A percentile compares a stretch with the other conserved stretches of the same genome.
These are phyloP conservation scores for Trematomus bernacchii DNA, from an alignment of 2,797 vertebrate species.

Conservation along the genomic window DNA sequence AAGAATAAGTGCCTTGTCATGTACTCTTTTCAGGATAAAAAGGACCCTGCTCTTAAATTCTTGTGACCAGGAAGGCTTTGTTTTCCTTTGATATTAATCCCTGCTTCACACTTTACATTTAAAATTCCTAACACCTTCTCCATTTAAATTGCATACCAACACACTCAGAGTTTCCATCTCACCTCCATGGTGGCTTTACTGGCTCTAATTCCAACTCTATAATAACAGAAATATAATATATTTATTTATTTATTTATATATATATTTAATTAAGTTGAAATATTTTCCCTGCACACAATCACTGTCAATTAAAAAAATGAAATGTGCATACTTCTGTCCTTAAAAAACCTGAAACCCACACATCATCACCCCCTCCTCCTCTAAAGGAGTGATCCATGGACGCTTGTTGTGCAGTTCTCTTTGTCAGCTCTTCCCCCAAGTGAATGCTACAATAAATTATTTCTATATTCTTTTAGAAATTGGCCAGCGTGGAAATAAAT, in stretches of 20 bases:
- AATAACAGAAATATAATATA: background rate
- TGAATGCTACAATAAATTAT: background rate
- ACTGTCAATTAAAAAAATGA: background rate
- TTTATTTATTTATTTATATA: too few species aligned
- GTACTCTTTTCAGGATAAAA: background rate
- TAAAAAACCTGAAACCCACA: background rate
- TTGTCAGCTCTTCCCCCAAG: too few species aligned
- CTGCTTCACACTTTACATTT: background rate
- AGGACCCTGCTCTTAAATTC: background rate
- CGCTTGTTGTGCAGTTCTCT: too few species aligned
- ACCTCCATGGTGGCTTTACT: background rate
- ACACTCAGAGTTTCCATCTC: constrained; percentile 2
- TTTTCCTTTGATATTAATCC: background rate
- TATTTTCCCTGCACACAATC: background rate
- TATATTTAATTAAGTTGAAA: background rate
- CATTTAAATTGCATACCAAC: background rate
- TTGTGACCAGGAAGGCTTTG: background rate
- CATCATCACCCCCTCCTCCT: background rate
- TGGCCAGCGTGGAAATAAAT: constrained; percentile 30
- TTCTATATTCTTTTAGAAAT: constrained; percentile 30
- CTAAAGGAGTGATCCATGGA: too few species aligned
- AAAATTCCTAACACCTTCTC: constrained; percentile 4
- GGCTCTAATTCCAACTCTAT: too few species aligned
- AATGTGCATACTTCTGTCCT: constrained; percentile 9
- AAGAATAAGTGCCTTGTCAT: background rate